Conservation (phyloP, 64 coral and sea anemone species). For the Dendronephthya gigantea region DNA sequence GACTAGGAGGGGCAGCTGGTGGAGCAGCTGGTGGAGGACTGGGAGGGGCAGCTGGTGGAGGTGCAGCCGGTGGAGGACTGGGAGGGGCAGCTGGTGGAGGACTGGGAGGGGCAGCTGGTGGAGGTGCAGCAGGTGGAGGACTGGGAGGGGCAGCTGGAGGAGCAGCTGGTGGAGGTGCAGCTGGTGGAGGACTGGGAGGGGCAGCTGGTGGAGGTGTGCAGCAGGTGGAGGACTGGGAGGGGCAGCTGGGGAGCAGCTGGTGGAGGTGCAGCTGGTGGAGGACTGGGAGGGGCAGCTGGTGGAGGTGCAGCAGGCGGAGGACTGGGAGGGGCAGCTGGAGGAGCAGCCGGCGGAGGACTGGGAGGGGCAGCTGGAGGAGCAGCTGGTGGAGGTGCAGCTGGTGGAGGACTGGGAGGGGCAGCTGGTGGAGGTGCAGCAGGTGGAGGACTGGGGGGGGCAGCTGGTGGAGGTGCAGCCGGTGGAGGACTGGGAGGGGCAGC, state of each 20-base stretch:
- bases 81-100: slow-evolving; percentile 25
- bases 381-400: background rate
- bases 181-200: background rate
- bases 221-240: background rate
- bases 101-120: slow-evolving; percentile 25
- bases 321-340: background rate
- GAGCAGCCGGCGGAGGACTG: background rate
- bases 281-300: background rate
- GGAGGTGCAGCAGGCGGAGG: background rate
- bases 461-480: background rate
- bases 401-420: background rate
- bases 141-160: background rate
- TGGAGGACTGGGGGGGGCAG: background rate
- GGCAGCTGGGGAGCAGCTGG: background rate
- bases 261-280: background rate
- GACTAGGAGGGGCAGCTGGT: too few species aligned
- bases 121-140: slow-evolving; percentile 15
- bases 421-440: background rate
- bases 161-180: background rate
- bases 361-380: background rate
- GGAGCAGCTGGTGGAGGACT: slow-evolving; percentile 13
- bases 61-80: background rate
- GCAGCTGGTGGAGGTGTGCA: background rate
- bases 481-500: background rate
- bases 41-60: slow-evolving; percentile 18